These are phyloP conservation scores for Phaedon cochleariae DNA, from an alignment of 2,888 invertebrate species.

Conservation along the genomic window DNA sequence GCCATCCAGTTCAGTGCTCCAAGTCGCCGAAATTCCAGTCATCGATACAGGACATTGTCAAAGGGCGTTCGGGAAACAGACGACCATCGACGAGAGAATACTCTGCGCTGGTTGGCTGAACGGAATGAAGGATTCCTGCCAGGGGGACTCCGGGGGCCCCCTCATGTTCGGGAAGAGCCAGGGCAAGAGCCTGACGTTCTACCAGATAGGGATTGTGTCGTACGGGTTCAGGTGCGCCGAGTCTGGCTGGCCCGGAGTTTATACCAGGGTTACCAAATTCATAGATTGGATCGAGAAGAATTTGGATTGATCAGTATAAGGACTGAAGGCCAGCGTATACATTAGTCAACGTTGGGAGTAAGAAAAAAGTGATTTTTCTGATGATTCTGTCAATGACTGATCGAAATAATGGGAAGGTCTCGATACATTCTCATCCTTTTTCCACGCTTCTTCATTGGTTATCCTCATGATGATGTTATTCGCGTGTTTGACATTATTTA, in stretches of 20 bases:
- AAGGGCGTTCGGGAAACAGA: slow-evolving; percentile 66
- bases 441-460: no score
- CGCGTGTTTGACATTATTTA: neutral
- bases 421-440: no score
- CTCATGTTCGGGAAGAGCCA: slow-evolving; percentile 65
- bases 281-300: slow-evolving; percentile 69
- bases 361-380: no score
- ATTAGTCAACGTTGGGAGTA: no score
- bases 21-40: slow-evolving; percentile 77
- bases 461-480: no score
- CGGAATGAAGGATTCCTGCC: slow-evolving; percentile 78
- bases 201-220: slow-evolving; percentile 74
- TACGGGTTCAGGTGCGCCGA: slow-evolving; percentile 73
- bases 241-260: slow-evolving; percentile 71
- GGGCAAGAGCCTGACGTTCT: slow-evolving; percentile 57
- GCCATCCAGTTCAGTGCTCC: slow-evolving; percentile 70
- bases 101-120: slow-evolving; percentile 74
- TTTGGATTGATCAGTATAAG: slow-evolving; percentile 39
- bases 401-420: no score
- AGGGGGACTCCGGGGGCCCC: slow-evolving; percentile 86
- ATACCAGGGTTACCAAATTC: slow-evolving; percentile 69
- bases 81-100: slow-evolving; percentile 70
- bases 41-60: slow-evolving; percentile 70
- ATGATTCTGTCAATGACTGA: no score
- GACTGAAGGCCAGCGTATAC: neutral